Conservation (phyloP, 2,888 invertebrate species). For the Rhodophaea formosa region DNA sequence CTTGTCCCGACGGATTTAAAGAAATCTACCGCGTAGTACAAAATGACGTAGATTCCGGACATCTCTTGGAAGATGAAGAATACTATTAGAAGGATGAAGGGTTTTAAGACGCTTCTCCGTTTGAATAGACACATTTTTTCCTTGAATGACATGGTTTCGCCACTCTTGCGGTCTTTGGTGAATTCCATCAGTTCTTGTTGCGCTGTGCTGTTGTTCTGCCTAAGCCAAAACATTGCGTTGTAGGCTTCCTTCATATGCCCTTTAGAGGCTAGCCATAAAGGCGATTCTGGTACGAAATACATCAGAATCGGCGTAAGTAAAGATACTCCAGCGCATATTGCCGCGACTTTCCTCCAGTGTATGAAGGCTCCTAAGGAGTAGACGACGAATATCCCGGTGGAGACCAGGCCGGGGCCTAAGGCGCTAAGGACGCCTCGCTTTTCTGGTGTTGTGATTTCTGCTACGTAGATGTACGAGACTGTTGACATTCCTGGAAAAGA, state of each 20-base stretch:
- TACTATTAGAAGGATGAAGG: slow-evolving; percentile 83
- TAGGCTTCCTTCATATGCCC: slow-evolving; percentile 82
- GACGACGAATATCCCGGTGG: slow-evolving; percentile 86
- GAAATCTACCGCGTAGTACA: slow-evolving; percentile 87
- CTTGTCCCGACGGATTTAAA: slow-evolving; percentile 85
- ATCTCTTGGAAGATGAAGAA: slow-evolving; percentile 87
- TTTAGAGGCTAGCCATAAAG: slow-evolving; percentile 84
- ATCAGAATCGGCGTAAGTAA: slow-evolving; percentile 80
- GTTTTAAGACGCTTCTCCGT: slow-evolving; percentile 83
- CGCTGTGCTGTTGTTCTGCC: slow-evolving; percentile 82
- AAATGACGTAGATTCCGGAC: slow-evolving; percentile 86
- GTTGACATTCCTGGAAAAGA: slow-evolving; percentile 83
- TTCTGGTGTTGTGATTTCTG: slow-evolving; percentile 85
- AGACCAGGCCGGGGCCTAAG: slow-evolving; percentile 85
- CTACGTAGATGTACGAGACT: slow-evolving; percentile 85
- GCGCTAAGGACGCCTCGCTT: slow-evolving; percentile 86
- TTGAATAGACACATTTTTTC: slow-evolving; percentile 69
- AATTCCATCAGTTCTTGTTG: slow-evolving; percentile 84
- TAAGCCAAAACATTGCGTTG: slow-evolving; percentile 83
- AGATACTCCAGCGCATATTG: slow-evolving; percentile 82
- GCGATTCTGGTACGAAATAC: slow-evolving; percentile 85
- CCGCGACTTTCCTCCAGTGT: slow-evolving; percentile 84
- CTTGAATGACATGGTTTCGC: slow-evolving; percentile 60
- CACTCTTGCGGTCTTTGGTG: slow-evolving; percentile 66
- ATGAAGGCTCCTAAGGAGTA: slow-evolving; percentile 85